Evolutionary conservation across 2,797 vertebrate genomes (phyloP), one percentile per base, ranked within the genome.

Genomic region (Characodon lateralis): DNA sequence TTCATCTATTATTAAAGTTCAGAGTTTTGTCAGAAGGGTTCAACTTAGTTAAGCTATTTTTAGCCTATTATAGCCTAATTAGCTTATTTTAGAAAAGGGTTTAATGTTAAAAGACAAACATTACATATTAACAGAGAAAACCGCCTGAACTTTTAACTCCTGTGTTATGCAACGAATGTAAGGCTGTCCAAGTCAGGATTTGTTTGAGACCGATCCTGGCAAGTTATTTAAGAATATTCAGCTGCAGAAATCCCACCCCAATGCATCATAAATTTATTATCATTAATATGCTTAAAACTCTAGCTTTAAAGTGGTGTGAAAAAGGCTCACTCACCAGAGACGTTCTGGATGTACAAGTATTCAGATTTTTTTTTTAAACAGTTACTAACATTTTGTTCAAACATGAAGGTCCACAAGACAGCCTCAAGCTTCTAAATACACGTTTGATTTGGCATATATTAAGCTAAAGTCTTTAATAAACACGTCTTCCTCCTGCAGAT

Each of bases 1-100:
- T 79, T 84, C 31, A 83, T 87, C 31, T 66, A 73, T 82, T 89
- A 24, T 50, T 68, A 50, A 81, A 41, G n/a, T 51, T 68, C 2
- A 50, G 41, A 31, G 24, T 63, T 28, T 6, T 43, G 16, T 35
- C 28, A 10, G 68, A 5, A 77, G n/a, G 12, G 26, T 46, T 68
- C 5, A 43, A n/a, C 2, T 46, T 26, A 6, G 2, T 46, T n/a
- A 69, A 46, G 10, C 6, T 35, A 35, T 4, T 35, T 35, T 35
- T 35, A 35, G 35, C 35, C 35, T 35, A 35, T 35, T 35, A 35
- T 6, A 69, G 39, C 41, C 24, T 43, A 16, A 66, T 66, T 66
- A 26, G 6, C 5, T n/a, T 13, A n/a, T n/a, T 69, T 69, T 8
- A 43, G 24, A 46, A 43, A 69, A 69, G 10, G 35, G 46, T 69